Evolutionary conservation across 2,113 vertebrate species (phyloP), one percentile per base, ranked within the genome.

Genomic region (Ameiurus melas): DNA sequence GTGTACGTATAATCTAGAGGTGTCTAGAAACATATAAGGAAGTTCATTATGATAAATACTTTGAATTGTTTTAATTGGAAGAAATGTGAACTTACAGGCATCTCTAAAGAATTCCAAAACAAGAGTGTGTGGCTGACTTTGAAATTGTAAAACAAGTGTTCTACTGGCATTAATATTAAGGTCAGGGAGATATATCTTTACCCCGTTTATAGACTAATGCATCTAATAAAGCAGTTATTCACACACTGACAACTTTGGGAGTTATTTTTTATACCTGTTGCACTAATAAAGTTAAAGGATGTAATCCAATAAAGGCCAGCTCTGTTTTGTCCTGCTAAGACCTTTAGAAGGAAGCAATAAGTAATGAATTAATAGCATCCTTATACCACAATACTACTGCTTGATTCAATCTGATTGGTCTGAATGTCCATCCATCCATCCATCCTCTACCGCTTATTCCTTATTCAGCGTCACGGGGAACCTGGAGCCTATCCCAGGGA

Each of bases 221-320:
- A 20, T 19, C 8, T 81, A 80, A 80, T 80, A 80, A 57, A 57
- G n/a, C 78, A 57, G 14, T 57, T 55, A 55, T 79, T 79, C 77
- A 79, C 47, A 53, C 22, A 17, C 9, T 16, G 75, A 51, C 22
- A 27, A 5, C 43, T 1, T 55, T 55, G 12, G 1, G 77, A 30
- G 43, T 55, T 6, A 19, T 20, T 75, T 70, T 70, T 17, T 33
- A 0, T 16, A 17, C 12, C 33, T 16, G 36, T 73, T 10, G 22
- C 39, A 30, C 1, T 30, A 4, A n/a, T n/a, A 16, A 5, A 19
- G 13, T 19, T 53, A 17, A 47, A 30, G 47, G 73, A 5, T 47
- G 25, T 25, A 47, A 39, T 43, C 2, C 9, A 39, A 22, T 43
- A 77, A 77, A 43, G 39, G 0, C 20, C 39, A 47, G 73, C 71